These are phyloP conservation scores for Hippocampus abdominalis DNA, from an alignment of 2,113 vertebrate genomes.

Conservation along the genomic window DNA sequence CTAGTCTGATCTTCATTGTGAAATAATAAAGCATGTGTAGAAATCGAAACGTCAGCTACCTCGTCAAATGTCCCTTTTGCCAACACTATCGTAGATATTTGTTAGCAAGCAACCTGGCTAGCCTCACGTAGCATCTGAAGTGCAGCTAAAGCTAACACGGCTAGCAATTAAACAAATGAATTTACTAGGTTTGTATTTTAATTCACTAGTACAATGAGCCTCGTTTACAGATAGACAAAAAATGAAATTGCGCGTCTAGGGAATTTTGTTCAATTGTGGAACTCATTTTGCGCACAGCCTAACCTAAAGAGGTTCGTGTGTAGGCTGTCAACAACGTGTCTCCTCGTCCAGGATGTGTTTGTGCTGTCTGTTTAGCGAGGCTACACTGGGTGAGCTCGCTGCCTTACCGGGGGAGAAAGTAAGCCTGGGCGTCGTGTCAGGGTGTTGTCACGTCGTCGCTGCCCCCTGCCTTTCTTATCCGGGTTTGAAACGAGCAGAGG, in stretches of 20 bases:
- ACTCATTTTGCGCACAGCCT: background rate
- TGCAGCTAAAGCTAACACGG: slow-evolving; percentile 47
- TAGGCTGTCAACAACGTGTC: slow-evolving; percentile 25
- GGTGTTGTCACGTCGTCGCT: slow-evolving; percentile 57
- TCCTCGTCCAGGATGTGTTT: slow-evolving; percentile 21
- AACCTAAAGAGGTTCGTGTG: background rate
- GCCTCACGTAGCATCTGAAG: slow-evolving; percentile 16
- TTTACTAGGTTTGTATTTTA: slow-evolving; percentile 25
- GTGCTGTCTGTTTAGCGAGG: slow-evolving; percentile 17
- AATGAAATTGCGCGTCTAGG: background rate
- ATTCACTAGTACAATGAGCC: slow-evolving; percentile 10
- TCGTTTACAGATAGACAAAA: background rate
- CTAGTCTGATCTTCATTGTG: background rate
- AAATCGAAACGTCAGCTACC: slow-evolving; percentile 10
- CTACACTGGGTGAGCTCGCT: slow-evolving; percentile 14
- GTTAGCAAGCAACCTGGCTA: slow-evolving; percentile 44
- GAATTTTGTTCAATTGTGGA: background rate
- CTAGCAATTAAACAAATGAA: slow-evolving; percentile 40
- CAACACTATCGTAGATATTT: background rate
- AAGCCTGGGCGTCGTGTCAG: slow-evolving; percentile 42
- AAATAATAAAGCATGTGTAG: background rate
- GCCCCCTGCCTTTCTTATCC: slow-evolving; percentile 56
- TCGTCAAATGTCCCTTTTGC: slow-evolving; percentile 4
- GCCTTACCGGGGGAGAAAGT: slow-evolving; percentile 49
- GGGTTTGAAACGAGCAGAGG: slow-evolving; percentile 59